Base-by-base conservation (phyloP, 2,113 vertebrate genomes). In the Benitochromis conjunctus region DNA sequence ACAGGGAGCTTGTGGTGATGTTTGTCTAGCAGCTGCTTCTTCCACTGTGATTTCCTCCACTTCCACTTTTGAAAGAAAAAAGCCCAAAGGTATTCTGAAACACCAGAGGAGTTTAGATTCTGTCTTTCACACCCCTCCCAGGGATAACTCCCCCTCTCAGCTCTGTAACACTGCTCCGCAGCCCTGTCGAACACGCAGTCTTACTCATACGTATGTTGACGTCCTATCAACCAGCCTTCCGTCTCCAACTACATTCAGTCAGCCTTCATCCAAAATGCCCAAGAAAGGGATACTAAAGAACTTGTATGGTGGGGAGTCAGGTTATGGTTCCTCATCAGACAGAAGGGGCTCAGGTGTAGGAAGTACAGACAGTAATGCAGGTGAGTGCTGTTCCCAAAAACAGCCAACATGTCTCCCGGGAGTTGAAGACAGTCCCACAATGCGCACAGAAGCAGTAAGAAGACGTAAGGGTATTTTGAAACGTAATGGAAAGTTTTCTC, bases 211-310 rank as follows among this genome's bases (percentile, higher is more conserved):
- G 14, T 79, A 57, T 51, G 29, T 74, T 18, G 92, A 94, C 5
- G 66, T 85, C 53, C 48, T 87, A 12, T 79, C 90, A 62, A 66
- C 56, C 38, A 87, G 81, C 66, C 81, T 88, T 36, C 81, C 85
- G 3, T 54, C 87, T 36, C 90, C 88, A 5, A 90, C 92, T n/a
- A 77, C 86, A 5, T 94, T 93, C 87, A 93, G 85, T 62, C 94
- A 94, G 78, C 92, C 92, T 9, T 95, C 94, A 26, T 94, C 93
- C 64, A 96, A 95, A 88, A 95, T 95, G 94, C 96, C 96, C 31
- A 96, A 96, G 82, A 97, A 97, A 81, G 96, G 96, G 12, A 97
- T 97, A 87, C 93, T 97, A 6, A 97, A 97, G 77, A 96, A 96
- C 78, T 85, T 93, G 12, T 92, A 91, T 19, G 88, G 89, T 21